phyloP scores from a whole-genome alignment of 2,113 vertebrate species.

The Dryoscopus gambensis region DNA sequence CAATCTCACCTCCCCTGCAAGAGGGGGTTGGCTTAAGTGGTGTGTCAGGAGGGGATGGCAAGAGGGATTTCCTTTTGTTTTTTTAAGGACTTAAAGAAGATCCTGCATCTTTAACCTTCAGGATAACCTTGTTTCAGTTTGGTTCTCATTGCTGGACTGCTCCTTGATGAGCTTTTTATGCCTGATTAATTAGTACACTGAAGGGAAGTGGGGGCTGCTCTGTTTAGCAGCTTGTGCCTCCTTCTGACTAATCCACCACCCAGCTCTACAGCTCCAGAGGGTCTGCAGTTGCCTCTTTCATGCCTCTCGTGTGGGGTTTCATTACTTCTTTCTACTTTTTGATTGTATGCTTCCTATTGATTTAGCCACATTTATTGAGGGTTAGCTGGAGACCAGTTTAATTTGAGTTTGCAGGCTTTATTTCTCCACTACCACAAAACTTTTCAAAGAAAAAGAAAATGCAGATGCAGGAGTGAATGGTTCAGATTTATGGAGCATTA shows the following conservation, averaged over 20 bases:
- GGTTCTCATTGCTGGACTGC: slow-evolving; percentile 47
- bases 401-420: not conserved
- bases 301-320: not conserved
- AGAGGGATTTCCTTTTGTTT: not conserved
- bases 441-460: not conserved
- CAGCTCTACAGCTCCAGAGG: not conserved
- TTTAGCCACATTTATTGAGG: not conserved
- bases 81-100: slow-evolving; percentile 38
- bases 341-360: not conserved
- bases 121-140: slow-evolving; percentile 59
- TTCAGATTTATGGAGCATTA: not conserved
- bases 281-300: not conserved
- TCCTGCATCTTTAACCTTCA: slow-evolving; percentile 62
- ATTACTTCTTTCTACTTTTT: not conserved
- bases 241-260: not conserved
- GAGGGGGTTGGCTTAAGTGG: not conserved
- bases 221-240: slow-evolving; percentile 35
- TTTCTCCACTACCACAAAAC: not conserved
- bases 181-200: slow-evolving; percentile 66
- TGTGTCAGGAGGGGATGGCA: not conserved
- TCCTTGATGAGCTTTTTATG: slow-evolving; percentile 70
- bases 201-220: not conserved
- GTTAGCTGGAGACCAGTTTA: not conserved
- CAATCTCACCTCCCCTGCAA: not conserved
- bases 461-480: not conserved